Base-by-base conservation (phyloP, 2,888 invertebrate species). In the Drosophila paramelanica region DNA sequence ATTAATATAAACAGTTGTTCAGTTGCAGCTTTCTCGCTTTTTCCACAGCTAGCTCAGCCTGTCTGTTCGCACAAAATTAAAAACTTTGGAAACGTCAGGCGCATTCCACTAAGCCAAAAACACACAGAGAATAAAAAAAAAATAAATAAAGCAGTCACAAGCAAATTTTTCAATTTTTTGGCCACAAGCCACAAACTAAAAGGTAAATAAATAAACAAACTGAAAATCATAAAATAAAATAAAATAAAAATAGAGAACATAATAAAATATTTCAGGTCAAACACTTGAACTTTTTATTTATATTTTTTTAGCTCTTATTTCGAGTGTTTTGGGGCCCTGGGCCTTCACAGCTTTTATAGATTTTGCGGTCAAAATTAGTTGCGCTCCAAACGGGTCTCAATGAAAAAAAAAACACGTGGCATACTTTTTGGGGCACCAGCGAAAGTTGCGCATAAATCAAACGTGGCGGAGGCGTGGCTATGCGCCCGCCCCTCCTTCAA, bases 391-490 rank as follows among this genome's bases (percentile, higher is more conserved):
- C 10, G 0, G 8, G 13, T 0, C 3, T 3, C 4, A 20, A 43
- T 13, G 11, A 47, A 17, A 17, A 17, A 47, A 25, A 39, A 23
- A 23, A 14, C 23, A 45, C 56, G 51, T 62, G 77, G 68, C 65
- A 77, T 57, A 70, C 61, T 67, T 69, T 60, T 51, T 38, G 56
- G 38, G 27, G 14, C 42, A 43, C 23, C 66, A 45, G 65, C 62
- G 73, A 73, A 81, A 78, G 74, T 78, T 73, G 62, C 27, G 66
- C 78, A 81, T 79, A 79, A 79, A 79, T 79, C 79, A 76, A 79
- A 76, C 52, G 51, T 14, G 74, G 41, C 3, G 8, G 11, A 42
- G 79, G 76, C 56, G 75, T 68, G 62, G 58, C 43, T 2, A 17
- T 11, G 14, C 41, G 42, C 23, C 39, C 23, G 17, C 38, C 52